Base-by-base conservation (phyloP, 2,888 invertebrate genomes). In the Coremacera marginata region DNA sequence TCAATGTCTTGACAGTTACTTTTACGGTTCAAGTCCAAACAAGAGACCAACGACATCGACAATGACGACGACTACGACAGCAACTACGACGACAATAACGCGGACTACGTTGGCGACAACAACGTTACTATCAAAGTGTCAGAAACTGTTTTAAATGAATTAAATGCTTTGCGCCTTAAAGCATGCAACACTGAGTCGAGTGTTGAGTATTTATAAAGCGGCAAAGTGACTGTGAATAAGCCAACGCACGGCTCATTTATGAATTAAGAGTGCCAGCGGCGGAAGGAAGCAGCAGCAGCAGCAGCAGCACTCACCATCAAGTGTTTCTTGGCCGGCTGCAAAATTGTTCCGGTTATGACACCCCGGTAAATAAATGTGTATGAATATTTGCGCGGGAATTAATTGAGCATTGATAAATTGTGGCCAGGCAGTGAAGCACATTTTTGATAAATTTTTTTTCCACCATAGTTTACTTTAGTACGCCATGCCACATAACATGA, bases 1-100 rank as follows among this genome's bases (percentile, higher is more conserved):
- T 77, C 72, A 77, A 62, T 67, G 67, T 68, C 72, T 77, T 77
- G 77, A 77, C 72, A 73, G 68, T 67, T 72, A 68, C 57, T 77
- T 72, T 77, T 60, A 67, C 57, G 68, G 72, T 22, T 55, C 52
- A 67, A 74, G 67, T 65, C 65, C 55, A 65, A 74, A 74, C 65
- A 67, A 52, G 55, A 31, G 22, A 31, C 27, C 19, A 31, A 51
- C 44, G 25, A 73, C 62, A 11, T 16, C 60, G 8, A 37, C n/a
- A 7, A 34, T 27, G 27, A 16, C 70, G n/a, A 49, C 70, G 34
- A 31, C 25, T 11, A 52, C 52, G 27, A n/a, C n/a, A n/a, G 31
- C 65, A 1, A 51, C 52, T 11, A 73, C 49, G 73, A 5, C 52
- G 51, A 51, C 62, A 63, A 65, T 27, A 63, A 73, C 25, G 16